These are phyloP conservation scores for Notoglanidium macrostoma DNA, from an alignment of 2,797 vertebrate species.

Conservation along the genomic window DNA sequence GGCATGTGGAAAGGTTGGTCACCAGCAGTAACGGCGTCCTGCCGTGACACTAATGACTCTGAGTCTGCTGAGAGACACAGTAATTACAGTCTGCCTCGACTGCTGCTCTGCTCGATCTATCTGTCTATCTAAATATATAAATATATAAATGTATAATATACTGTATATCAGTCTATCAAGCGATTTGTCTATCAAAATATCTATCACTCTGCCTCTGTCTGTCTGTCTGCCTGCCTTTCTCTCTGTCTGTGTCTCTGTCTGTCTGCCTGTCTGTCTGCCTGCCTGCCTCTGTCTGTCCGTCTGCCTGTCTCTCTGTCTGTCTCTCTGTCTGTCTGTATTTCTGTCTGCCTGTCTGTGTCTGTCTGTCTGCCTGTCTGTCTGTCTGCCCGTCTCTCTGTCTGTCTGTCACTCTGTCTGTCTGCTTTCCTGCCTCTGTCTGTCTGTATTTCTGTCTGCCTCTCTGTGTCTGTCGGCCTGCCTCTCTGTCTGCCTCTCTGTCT, in stretches of 20 bases:
- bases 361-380: no score
- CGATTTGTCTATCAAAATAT: neutral
- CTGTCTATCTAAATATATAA: neutral
- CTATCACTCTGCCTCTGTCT: neutral
- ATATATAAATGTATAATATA: neutral
- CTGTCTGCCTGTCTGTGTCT: no score
- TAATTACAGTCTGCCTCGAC: constrained; percentile 60
- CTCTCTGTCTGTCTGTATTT: no score
- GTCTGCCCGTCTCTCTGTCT: no score
- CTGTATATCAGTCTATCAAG: neutral
- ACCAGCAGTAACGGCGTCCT: constrained; percentile 54
- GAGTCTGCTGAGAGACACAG: constrained; percentile 50
- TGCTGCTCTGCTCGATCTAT: neutral
- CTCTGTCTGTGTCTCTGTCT: neutral
- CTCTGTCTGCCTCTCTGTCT: no score
- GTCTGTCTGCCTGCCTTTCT: neutral
- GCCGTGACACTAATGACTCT: constrained; percentile 60
- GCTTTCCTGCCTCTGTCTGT: no score
- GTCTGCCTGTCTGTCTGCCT: neutral
- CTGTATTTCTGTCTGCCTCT: no score
- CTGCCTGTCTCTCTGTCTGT: no score
- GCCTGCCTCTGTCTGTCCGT: no score
- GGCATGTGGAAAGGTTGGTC: constrained; percentile 44
- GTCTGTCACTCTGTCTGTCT: no score
- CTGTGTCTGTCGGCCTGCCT: no score